Evolutionary conservation across 2,797 vertebrate genomes (phyloP), one percentile per base, ranked within the genome.

Genomic region (Chaenodraco wilsoni): DNA sequence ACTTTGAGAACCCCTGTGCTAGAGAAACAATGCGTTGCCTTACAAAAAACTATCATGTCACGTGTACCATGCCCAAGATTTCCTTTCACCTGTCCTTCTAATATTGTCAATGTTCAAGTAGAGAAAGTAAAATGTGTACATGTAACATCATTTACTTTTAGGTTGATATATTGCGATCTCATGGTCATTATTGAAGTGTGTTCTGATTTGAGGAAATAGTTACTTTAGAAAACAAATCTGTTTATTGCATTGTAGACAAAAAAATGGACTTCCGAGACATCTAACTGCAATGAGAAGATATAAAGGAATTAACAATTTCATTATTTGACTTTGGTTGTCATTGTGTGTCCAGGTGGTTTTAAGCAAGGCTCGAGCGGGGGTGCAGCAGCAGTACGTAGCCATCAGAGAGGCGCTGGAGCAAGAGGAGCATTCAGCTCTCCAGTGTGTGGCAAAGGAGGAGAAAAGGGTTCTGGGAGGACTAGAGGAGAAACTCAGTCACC

Each of bases 351-450:
- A 95, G 95, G 79, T 49, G 64, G 60, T 83, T 61, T 76, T 96
- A 15, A 68, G 52, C 2, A 77, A 86, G 1, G 82, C 91, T 1
- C 85, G 73, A 6, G 63, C 62, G 0, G 83, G 77, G 0, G 89
- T 96, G 65, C 76, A 81, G 72, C 92, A 91, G 89, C 94, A 95
- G 86, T 95, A 95, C 43, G 44, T 51, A 16, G 83, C 89, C 82
- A 94, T 96, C 82, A 84, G 85, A 59, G 93, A 94, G 69, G 91
- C 93, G 61, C 75, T 96, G 84, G 91, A 94, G 50, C 76, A 92
- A 17, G 95, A 96, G 87, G 94, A 95, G 79, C 87, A 89, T 50
- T 79, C 84, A 15, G 88, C 92, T 12, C 80, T 95, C 27, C 82
- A 71, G 82, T 93, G 92, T 62, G 89, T 95, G 81, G 52, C 61